These are phyloP conservation scores for Poliocrania exsul DNA, from an alignment of 2,797 vertebrate species.

Conservation along the genomic window DNA sequence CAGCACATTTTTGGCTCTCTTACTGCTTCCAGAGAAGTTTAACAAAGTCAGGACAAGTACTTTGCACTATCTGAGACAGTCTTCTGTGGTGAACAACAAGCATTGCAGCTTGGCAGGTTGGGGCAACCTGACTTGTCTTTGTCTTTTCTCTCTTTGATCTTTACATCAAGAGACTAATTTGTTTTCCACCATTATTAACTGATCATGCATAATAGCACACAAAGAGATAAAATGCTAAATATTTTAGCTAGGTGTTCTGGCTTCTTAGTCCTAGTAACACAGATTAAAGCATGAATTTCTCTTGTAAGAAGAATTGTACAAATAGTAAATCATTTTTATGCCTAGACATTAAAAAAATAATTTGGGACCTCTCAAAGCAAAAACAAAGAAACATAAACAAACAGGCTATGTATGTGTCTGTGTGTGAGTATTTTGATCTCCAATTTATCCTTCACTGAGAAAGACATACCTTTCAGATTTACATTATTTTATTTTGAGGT, in stretches of 20 bases:
- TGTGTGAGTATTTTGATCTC: background rate
- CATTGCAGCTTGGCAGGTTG: background rate
- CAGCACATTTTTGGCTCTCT: background rate
- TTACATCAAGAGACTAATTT: background rate
- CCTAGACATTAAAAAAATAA: background rate
- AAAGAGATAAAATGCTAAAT: background rate
- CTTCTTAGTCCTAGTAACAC: background rate
- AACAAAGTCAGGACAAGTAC: background rate
- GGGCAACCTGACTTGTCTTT: background rate
- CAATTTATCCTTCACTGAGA: background rate
- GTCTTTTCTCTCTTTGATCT: background rate
- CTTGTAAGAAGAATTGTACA: background rate
- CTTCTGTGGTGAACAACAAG: background rate
- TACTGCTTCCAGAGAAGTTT: background rate
- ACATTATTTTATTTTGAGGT: background rate
- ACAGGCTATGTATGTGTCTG: background rate
- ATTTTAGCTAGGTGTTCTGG: background rate
- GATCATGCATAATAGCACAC: background rate
- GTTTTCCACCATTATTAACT: background rate
- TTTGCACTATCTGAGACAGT: background rate
- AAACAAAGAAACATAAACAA: background rate
- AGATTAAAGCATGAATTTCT: background rate
- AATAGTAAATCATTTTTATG: background rate
- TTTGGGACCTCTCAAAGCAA: background rate
- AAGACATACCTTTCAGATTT: background rate